Conservation (phyloP, 2,113 vertebrate species). For the Ailurus styani region DNA sequence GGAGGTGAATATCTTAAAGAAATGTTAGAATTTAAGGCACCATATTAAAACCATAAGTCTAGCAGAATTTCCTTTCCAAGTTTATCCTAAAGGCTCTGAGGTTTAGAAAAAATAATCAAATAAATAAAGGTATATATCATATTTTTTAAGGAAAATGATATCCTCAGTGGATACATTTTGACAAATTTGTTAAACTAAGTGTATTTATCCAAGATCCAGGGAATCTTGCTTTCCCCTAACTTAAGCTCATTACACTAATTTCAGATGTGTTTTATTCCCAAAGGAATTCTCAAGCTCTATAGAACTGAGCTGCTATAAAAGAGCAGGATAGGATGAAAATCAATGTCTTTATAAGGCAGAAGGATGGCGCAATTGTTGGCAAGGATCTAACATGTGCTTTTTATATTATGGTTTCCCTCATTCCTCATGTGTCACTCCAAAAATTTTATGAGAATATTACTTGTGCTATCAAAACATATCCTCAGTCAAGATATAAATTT, state of each 20-base stretch:
- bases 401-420: conserved; percentile 41
- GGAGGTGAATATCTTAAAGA: conserved; percentile 23
- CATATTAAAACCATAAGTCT: conserved; percentile 58
- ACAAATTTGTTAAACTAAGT: conserved; percentile 41
- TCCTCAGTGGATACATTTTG: conserved; percentile 24
- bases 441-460: conserved; percentile 68
- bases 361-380: not conserved
- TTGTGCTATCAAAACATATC: conserved; percentile 65
- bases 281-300: not conserved
- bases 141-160: conserved; percentile 43
- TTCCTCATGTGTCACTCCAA: conserved; percentile 60
- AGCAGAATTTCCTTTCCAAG: conserved; percentile 27
- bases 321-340: not conserved
- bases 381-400: conserved; percentile 65
- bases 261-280: not conserved
- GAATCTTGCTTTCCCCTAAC: not conserved
- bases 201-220: conserved; percentile 6
- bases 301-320: not conserved
- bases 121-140: conserved; percentile 45
- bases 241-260: conserved; percentile 16
- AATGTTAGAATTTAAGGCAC: conserved; percentile 15
- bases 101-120: conserved; percentile 43
- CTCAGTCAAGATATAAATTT: conserved; percentile 68
- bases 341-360: not conserved
- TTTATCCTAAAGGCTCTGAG: not conserved